These are phyloP conservation scores for Pseudorectes ferrugineus DNA, from an alignment of 2,113 vertebrate genomes.

Conservation along the genomic window DNA sequence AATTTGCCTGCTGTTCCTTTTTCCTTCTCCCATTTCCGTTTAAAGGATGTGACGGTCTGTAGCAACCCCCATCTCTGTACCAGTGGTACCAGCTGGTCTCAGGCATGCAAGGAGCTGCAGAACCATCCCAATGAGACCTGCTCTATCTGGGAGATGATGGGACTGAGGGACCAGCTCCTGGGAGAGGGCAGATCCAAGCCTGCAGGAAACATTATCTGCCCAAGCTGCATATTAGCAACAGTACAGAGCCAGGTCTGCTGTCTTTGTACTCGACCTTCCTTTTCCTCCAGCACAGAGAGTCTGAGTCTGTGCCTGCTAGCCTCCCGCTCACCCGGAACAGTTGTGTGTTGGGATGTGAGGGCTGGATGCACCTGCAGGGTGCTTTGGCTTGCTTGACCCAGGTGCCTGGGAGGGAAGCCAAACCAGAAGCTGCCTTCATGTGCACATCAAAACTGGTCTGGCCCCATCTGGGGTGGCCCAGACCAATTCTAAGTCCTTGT, in stretches of 20 bases:
- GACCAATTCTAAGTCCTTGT: neutral
- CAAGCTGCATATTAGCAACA: rapidly evolving
- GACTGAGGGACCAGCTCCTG: neutral
- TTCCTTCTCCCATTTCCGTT: neutral
- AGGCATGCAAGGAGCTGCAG: neutral
- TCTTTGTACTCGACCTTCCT: rapidly evolving
- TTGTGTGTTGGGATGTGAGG: neutral
- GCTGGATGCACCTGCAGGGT: neutral
- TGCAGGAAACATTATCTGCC: neutral
- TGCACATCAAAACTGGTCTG: rapidly evolving
- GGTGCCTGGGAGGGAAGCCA: neutral
- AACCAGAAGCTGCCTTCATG: neutral
- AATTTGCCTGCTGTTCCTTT: too few species aligned
- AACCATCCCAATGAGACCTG: neutral
- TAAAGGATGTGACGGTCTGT: neutral
- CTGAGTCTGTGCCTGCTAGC: rapidly evolving
- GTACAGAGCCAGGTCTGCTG: neutral
- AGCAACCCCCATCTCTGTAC: neutral
- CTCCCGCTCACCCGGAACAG: rapidly evolving
- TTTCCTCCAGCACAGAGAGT: neutral
- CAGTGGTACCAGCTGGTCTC: neutral
- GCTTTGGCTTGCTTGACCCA: neutral
- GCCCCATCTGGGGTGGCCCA: neutral
- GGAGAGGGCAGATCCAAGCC: neutral
- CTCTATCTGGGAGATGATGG: neutral